Evolutionary conservation across 2,113 vertebrate species (phyloP).

Genomic region (Amphiprion percula): DNA sequence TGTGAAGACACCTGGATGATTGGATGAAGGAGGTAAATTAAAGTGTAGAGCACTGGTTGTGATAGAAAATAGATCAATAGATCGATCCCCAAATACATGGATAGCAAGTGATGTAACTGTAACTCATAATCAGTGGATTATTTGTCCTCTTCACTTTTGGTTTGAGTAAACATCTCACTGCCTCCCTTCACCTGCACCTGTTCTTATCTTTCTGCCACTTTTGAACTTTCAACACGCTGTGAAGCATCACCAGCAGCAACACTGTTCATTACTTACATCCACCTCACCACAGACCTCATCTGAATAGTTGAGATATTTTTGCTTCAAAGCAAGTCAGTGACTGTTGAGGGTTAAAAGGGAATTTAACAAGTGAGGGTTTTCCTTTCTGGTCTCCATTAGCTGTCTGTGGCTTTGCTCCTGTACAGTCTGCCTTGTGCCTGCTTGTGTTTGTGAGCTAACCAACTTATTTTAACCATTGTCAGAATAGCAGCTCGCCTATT

Average conservation of each 20-base stretch:
- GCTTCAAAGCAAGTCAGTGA: background rate
- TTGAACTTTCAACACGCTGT: constrained; percentile 6
- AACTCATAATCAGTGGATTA: background rate
- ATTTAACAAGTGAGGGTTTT: background rate
- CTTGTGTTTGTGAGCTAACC: constrained; percentile 56
- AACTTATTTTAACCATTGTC: constrained; percentile 21
- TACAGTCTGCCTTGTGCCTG: constrained; percentile 35
- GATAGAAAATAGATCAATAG: constrained; percentile 47
- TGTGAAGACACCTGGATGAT: constrained; percentile 74
- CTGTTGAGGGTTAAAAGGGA: background rate
- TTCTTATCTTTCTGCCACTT: constrained; percentile 18
- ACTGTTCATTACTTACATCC: constrained; percentile 23
- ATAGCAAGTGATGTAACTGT: background rate
- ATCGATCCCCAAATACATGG: constrained; percentile 18
- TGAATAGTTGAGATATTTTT: background rate
- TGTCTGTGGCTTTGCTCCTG: constrained; percentile 8
- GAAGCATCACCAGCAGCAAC: constrained; percentile 6
- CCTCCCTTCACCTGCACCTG: background rate
- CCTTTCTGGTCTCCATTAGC: constrained; percentile 29
- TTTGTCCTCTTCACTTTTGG: background rate
- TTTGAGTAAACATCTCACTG: constrained; percentile 3
- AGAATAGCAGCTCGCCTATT: constrained; percentile 58
- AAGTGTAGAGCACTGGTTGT: constrained; percentile 38
- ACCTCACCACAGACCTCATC: constrained; percentile 22
- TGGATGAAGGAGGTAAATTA: constrained; percentile 71